Conservation (phyloP, 2,113 vertebrate genomes). For the Parus major region DNA sequence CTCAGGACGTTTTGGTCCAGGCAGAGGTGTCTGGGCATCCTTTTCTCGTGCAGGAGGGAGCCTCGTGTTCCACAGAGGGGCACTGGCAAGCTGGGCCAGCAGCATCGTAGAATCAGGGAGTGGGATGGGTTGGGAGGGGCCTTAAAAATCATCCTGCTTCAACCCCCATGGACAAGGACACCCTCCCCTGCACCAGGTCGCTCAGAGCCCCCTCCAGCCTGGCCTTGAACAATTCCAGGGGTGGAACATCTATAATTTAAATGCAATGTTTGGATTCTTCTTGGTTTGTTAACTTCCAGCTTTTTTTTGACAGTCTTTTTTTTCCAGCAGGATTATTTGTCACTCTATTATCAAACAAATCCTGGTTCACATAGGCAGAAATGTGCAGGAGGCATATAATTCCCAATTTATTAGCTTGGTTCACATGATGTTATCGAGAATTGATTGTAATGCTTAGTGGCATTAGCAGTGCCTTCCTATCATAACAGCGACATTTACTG, state of each 20-base stretch:
- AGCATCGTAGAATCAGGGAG: neutral
- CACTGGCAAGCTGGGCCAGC: neutral
- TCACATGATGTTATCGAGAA: constrained; percentile 57
- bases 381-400: constrained; percentile 52
- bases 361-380: constrained; percentile 23
- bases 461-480: constrained; percentile 61
- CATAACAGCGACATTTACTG: constrained; percentile 64
- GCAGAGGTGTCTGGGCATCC: neutral
- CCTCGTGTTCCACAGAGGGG: neutral
- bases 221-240: neutral
- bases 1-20: fast-evolving
- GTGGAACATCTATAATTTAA: neutral
- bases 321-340: constrained; percentile 21
- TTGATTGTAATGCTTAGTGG: constrained; percentile 64
- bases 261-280: fast-evolving
- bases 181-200: fast-evolving
- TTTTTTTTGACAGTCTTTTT: neutral
- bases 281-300: neutral
- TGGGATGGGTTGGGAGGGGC: neutral
- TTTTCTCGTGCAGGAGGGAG: neutral
- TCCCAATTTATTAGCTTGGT: constrained; percentile 67
- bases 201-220: neutral
- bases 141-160: neutral
- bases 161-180: neutral
- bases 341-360: constrained; percentile 35